A percentile compares a stretch with the other conserved stretches of the same genome.
phyloP scores from a whole-genome alignment of 2,797 vertebrate species.

The Potorous gilbertii region DNA sequence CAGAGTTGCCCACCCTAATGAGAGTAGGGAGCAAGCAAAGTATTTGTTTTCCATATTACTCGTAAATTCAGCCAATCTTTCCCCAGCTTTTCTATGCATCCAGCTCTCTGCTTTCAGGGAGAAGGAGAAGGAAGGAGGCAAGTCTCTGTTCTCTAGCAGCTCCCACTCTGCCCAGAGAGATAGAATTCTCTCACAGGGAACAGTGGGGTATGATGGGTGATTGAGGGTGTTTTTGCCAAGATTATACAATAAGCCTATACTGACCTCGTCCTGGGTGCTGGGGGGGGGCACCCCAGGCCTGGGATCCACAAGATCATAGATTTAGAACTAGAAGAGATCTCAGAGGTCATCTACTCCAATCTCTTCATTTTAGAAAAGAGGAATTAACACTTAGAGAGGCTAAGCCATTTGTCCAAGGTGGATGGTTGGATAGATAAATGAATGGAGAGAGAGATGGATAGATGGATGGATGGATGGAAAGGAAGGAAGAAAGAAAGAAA shows the following conservation, averaged over 20 bases:
- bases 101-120: background rate
- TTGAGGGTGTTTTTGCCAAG: background rate
- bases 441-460: too few relatives aligned
- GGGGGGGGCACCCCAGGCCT: background rate
- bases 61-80: background rate
- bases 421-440: too few relatives aligned
- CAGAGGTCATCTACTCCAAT: background rate
- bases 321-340: background rate
- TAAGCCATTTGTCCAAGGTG: too few relatives aligned
- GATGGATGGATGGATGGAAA: too few relatives aligned
- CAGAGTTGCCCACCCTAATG: background rate
- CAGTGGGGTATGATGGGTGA: background rate
- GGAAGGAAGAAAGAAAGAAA: too few relatives aligned
- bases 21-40: background rate
- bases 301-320: background rate
- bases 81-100: background rate
- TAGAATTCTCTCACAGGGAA: background rate
- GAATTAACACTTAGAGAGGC: background rate
- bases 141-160: background rate
- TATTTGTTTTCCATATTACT: background rate
- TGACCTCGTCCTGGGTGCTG: background rate
- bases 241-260: background rate
- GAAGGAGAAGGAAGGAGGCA: background rate
- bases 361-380: background rate
- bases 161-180: background rate